These are phyloP conservation scores for Lissonota sp. DNA, from an alignment of 2,888 invertebrate species.

Conservation along the genomic window DNA sequence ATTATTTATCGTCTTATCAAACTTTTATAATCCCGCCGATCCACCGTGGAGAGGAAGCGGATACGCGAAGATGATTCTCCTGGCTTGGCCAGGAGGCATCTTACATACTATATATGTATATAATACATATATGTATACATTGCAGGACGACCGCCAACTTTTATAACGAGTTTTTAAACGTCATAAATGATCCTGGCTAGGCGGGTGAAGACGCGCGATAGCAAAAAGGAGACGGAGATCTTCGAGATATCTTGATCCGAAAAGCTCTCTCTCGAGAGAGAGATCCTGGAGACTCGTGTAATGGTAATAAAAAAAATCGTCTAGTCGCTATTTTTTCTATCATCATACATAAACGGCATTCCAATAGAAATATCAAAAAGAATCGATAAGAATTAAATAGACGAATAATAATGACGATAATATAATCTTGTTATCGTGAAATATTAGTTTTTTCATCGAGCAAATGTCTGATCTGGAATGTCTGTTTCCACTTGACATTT, in stretches of 20 bases:
- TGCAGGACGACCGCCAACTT: conserved; percentile 71
- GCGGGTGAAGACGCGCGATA: conserved; percentile 44
- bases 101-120: neutral
- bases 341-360: too few relatives aligned
- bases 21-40: conserved; percentile 79
- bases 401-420: too few relatives aligned
- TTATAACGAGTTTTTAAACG: conserved; percentile 82
- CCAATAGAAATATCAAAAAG: too few relatives aligned
- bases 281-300: conserved; percentile 5
- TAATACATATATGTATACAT: too few relatives aligned
- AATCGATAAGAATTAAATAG: too few relatives aligned
- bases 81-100: conserved; percentile 36
- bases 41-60: conserved; percentile 58
- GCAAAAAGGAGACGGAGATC: conserved; percentile 39
- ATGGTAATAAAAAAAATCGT: conserved; percentile 25
- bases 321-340: neutral
- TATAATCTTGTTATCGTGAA: too few relatives aligned
- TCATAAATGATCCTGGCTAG: conserved; percentile 79
- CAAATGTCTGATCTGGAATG: too few relatives aligned
- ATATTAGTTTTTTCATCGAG: too few relatives aligned
- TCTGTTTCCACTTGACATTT: neutral
- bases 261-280: conserved; percentile 1
- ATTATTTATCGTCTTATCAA: conserved; percentile 83
- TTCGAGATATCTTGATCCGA: conserved; percentile 28
- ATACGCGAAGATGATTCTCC: conserved; percentile 67